Percentiles rank a stretch among this genome's conserved stretches.
phyloP scores from a whole-genome alignment of 2,888 invertebrate species.

The Helleia helle region DNA sequence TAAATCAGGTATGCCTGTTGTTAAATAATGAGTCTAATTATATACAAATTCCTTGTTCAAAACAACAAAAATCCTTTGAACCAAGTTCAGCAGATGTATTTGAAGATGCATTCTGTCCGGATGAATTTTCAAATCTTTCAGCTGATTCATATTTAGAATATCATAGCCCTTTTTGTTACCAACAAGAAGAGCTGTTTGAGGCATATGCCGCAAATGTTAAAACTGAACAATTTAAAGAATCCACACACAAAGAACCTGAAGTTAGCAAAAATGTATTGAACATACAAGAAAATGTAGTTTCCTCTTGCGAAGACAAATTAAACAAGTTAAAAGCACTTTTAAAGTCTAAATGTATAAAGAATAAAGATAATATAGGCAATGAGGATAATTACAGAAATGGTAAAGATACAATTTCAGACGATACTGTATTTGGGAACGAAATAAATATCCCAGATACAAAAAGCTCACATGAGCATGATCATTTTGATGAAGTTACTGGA shows the following conservation, averaged over 20 bases:
- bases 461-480: slow-evolving; percentile 22
- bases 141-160: slow-evolving; percentile 36
- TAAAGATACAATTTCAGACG: slow-evolving; percentile 15
- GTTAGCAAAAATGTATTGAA: slow-evolving; percentile 13
- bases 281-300: slow-evolving; percentile 25
- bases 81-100: slow-evolving; percentile 43
- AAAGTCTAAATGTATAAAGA: slow-evolving; percentile 19
- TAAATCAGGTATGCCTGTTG: slow-evolving; percentile 41
- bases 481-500: slow-evolving; percentile 55
- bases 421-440: slow-evolving; percentile 36
- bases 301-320: slow-evolving; percentile 54
- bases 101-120: slow-evolving; percentile 51
- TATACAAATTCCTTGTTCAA: slow-evolving; percentile 23
- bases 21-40: slow-evolving; percentile 28
- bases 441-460: slow-evolving; percentile 20
- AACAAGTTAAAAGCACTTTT: slow-evolving; percentile 44
- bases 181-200: slow-evolving; percentile 30
- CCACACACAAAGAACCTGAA: slow-evolving; percentile 12
- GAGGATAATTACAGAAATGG: background rate
- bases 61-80: slow-evolving; percentile 37
- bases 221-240: slow-evolving; percentile 16
- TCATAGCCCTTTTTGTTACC: slow-evolving; percentile 32
- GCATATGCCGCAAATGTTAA: slow-evolving; percentile 35
- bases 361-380: background rate
- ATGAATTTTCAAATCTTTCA: slow-evolving; percentile 40